Evolutionary conservation across 1,140 invertebrate species (phyloP), one percentile per base, ranked within the genome.

Genomic region (Drosophila ambigua): DNA sequence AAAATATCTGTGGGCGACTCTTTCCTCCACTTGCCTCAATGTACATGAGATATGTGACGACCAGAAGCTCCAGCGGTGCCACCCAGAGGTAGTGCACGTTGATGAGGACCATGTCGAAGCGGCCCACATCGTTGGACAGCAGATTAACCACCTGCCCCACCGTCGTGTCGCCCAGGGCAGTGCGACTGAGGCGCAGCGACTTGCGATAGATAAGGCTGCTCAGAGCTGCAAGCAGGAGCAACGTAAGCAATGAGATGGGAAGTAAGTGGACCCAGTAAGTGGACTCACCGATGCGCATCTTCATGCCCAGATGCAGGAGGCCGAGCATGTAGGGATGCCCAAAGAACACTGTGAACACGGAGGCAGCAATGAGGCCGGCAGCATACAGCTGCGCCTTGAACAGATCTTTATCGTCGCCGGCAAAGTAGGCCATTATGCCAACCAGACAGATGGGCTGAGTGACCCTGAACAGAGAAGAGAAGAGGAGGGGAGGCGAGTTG

Each of bases 141-240:
- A 95, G 91, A 83, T 96, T 96, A 0, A 90, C 88, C 49, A 98
- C 95, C 92, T 98, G 97, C 0, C 97, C 97, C 2, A 95, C 94
- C 6, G 96, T 96, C 2, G 96, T 96, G 71, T 96, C 94, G 0
- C 94, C 95, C 23, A 98, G 76, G 0, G 96, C 95, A 0, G 93
- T 94, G 55, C 93, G 93, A 66, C 94, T 95, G 2, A 96, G 80
- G 7, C 93, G 92, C 4, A 95, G 89, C 0, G 95, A 53, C 90
- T 95, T 96, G 76, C 95, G 92, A 77, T 95, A 96, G 35, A 96
- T 93, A n/a, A 96, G 77, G 2, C 95, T 95, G 60, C 95, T 95
- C 4, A 94, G 92, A 0, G 95, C 94, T 73, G n/a, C 0, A 72
- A 51, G 2, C 1, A 20, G 7, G 4, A 28, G 2, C 2, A 5